phyloP scores from a whole-genome alignment of 2,113 vertebrate species.

The Puma concolor region DNA sequence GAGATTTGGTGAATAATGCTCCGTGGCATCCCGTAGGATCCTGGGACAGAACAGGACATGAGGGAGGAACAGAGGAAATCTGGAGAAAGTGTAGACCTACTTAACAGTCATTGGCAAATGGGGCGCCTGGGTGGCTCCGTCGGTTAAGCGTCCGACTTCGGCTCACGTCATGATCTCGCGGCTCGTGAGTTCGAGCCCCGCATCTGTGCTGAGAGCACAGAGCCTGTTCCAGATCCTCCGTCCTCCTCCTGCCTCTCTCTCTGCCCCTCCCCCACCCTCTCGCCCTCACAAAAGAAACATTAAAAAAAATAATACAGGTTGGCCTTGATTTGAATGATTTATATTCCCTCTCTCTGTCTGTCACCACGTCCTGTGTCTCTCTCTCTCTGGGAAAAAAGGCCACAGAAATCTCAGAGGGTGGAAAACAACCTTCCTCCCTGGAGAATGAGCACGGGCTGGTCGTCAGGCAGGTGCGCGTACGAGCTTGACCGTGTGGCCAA shows the following conservation, averaged over 20 bases:
- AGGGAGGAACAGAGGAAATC: not conserved
- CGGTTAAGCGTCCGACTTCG: no score
- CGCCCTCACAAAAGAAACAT: no score
- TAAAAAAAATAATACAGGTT: not conserved
- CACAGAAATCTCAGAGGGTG: not conserved
- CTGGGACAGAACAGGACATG: not conserved
- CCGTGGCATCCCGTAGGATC: accelerated
- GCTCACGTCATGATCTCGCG: no score
- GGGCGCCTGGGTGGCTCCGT: no score
- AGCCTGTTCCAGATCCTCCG: no score
- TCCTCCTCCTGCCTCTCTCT: no score
- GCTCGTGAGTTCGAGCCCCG: no score
- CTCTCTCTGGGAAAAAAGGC: not conserved
- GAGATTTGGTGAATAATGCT: not conserved
- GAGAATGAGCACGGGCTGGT: not conserved
- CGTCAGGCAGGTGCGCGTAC: accelerated
- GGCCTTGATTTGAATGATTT: not conserved
- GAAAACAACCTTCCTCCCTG: not conserved
- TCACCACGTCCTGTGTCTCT: not conserved
- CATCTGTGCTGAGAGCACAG: no score
- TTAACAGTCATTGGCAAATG: not conserved
- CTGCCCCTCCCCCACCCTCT: no score
- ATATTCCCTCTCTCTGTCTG: not conserved
- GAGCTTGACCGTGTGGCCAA: not conserved
- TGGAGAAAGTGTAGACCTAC: not conserved